Evolutionary conservation across 2,888 invertebrate genomes (phyloP).

Genomic region (Drosophila mimetica): DNA sequence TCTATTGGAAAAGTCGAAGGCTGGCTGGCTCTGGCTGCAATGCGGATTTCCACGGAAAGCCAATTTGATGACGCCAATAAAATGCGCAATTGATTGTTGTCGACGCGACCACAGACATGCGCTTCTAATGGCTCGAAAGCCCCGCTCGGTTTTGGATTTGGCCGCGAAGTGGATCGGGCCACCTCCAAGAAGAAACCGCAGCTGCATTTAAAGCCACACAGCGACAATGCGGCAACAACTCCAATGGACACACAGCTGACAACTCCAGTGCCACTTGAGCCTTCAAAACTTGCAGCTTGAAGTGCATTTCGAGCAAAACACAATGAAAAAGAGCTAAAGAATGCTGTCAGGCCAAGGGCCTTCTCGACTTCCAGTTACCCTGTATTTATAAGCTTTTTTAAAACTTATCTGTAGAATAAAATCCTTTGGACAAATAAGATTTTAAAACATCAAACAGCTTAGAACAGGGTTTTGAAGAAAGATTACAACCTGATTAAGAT

Average conservation of each 20-base stretch:
- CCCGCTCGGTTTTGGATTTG: slow-evolving; percentile 27
- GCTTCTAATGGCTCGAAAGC: slow-evolving; percentile 65
- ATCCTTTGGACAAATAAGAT: too few relatives aligned
- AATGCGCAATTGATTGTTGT: slow-evolving; percentile 79
- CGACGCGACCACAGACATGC: slow-evolving; percentile 67
- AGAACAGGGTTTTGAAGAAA: too few relatives aligned
- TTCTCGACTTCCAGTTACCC: not conserved
- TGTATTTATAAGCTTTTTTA: not conserved
- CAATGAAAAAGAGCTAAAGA: slow-evolving; percentile 32
- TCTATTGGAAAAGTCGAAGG: slow-evolving; percentile 73
- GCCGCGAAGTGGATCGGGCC: slow-evolving; percentile 28
- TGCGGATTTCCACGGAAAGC: slow-evolving; percentile 76
- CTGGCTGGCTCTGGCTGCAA: slow-evolving; percentile 24
- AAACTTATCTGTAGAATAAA: not conserved
- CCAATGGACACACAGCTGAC: slow-evolving; percentile 60
- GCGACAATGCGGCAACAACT: slow-evolving; percentile 18
- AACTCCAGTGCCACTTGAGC: slow-evolving; percentile 74
- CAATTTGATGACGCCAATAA: slow-evolving; percentile 79
- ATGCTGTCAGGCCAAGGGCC: slow-evolving; percentile 6
- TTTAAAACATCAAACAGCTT: too few relatives aligned
- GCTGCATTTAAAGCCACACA: slow-evolving; percentile 46
- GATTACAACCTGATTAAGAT: too few relatives aligned
- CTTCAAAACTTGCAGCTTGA: slow-evolving; percentile 70
- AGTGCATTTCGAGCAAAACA: slow-evolving; percentile 68
- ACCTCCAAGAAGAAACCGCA: slow-evolving; percentile 50